Evolutionary conservation across 2,797 vertebrate genomes (phyloP).

Genomic region (Protonibea diacanthus): DNA sequence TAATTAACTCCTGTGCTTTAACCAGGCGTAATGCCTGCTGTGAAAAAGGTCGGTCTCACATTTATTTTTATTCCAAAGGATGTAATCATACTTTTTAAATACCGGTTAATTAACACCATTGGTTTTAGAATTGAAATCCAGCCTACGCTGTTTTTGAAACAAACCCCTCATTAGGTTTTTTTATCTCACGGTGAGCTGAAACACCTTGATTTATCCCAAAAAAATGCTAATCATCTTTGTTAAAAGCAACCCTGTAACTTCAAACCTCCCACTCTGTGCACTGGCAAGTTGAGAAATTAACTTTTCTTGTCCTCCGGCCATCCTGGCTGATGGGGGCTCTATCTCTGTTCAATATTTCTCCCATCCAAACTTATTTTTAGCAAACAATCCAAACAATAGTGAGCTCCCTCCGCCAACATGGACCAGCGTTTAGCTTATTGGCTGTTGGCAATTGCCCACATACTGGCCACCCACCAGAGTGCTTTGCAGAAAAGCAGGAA

Average conservation of each 20-base stretch:
- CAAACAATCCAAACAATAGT: conserved; percentile 58
- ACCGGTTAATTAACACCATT: neutral
- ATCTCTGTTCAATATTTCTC: conserved; percentile 31
- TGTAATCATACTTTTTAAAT: neutral
- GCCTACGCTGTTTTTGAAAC: neutral
- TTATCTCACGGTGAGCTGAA: neutral
- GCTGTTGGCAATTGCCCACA: conserved; percentile 49
- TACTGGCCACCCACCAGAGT: conserved; percentile 50
- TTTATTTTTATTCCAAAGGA: neutral
- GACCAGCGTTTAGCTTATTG: conserved; percentile 31
- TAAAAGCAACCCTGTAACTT: neutral
- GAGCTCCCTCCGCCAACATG: conserved; percentile 33
- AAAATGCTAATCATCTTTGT: conserved; percentile 1
- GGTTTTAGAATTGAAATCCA: neutral
- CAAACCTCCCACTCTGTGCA: conserved; percentile 17
- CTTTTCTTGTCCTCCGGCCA: conserved; percentile 46
- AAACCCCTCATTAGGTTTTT: conserved; percentile 1
- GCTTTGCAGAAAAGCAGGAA: neutral
- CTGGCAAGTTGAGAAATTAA: conserved; percentile 44
- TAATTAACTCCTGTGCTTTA: neutral
- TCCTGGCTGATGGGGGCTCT: conserved; percentile 27
- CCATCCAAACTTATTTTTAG: conserved; percentile 62
- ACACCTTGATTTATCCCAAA: neutral
- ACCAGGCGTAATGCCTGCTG: neutral
- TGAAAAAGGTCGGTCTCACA: neutral